Evolutionary conservation across 2,888 invertebrate genomes (phyloP), one percentile per base, ranked within the genome.

Genomic region (Agonopterix subpropinquella): DNA sequence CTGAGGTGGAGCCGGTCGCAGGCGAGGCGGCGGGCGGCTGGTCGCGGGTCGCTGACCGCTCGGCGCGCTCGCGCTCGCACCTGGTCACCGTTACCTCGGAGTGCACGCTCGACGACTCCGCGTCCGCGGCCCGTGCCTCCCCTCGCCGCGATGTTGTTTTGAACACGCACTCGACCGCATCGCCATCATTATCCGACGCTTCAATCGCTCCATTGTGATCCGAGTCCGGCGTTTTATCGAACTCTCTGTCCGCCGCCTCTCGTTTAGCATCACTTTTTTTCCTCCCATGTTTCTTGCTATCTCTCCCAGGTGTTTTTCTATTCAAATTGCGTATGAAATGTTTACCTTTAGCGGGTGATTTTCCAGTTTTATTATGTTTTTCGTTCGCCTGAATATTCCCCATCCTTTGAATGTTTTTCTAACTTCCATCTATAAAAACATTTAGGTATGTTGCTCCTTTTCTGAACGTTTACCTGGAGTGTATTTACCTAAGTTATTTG

Each of bases 1-100:
- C 93, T 57, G 93, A 92, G 65, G 90, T 92, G 62, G 93, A 92
- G 57, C 89, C 90, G 68, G 85, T 89, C 67, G 87, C 90, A 60
- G 89, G 89, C 59, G 80, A 78, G 63, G 65, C 67, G 59, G 59
- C 68, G 56, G 57, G 56, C 60, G 65, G 71, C 66, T 67, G 72
- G 71, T 72, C 78, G 71, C 77, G 80, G 88, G 86, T 88, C 88
- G 85, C 71, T 80, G 88, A 80, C 82, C 82, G 82, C 70, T 62
- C 65, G 62, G 64, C 67, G 79, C 82, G 79, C 78, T 81, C 81
- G 81, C 76, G 72, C 76, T 75, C 86, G 79, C 83, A 80, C 78
- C 81, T 81, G 82, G 76, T 72, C 76, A 76, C 86, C 81, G 82
- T 81, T 85, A 82, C 80, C 73, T 78, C 76, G 56, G 82, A 80